Evolutionary conservation across 2,113 vertebrate genomes (phyloP), one percentile per base, ranked within the genome.

Genomic region (Tretioscincus oriximinensis): DNA sequence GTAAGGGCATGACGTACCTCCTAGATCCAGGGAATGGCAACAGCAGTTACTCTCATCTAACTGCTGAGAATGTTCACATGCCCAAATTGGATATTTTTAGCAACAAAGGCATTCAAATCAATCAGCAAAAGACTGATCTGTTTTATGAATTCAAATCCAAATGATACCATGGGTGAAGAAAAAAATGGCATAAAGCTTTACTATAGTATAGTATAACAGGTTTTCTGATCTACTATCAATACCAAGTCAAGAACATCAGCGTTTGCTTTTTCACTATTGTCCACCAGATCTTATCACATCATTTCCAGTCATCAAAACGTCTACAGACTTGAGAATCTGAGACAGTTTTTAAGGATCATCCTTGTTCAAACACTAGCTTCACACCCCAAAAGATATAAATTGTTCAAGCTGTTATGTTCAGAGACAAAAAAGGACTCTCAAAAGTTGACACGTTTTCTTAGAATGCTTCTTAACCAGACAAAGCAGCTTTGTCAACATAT

Each of bases 381-480:
- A 16, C 29, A 16, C 29, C 75, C 28, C 66, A 67, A 28, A 3
- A 7, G 7, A 1, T 29, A 16, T 22, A 22, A 28, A 21, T 77
- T 20, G 21, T 20, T 3, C 47, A 31, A 10, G 9, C 11, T 66
- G 21, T 68, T 86, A 63, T 54, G 77, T 54, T 4, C 47, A 76
- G 11, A 26, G 73, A 14, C 10, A 73, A 28, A 41, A 31, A 75
- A 64, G 45, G 51, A 82, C 4, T 9, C 68, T 84, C 70, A 65
- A 11, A 68, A 12, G 24, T 45, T 79, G 51, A 28, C 54, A 61
- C 45, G 9, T 21, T 24, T 31, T 47, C 31, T 70, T 71, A 61
- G 24, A 71, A 84, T 14, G 64, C 45, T 79, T 22, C 72, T 28
- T 65, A 81, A 51, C 18, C 80, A 86, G 80, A 63, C 35, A 54